These are phyloP conservation scores for Parelbella ahira DNA, from an alignment of 2,888 invertebrate genomes.

Conservation along the genomic window DNA sequence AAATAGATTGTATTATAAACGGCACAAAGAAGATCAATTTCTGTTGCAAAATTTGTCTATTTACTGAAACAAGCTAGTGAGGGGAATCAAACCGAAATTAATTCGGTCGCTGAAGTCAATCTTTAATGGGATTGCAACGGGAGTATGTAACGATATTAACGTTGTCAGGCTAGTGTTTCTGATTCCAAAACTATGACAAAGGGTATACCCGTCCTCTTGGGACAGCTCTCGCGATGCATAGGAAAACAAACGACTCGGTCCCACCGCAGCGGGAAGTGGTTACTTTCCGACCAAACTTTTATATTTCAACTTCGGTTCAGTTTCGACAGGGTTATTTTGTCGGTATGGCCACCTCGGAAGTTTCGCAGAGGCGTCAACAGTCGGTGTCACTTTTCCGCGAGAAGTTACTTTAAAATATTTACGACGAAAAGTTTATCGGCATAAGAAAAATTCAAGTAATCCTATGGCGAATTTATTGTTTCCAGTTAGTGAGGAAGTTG, in stretches of 20 bases:
- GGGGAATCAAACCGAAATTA: conserved; percentile 19
- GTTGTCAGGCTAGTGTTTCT: conserved; percentile 31
- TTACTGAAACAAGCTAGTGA: conserved; percentile 2
- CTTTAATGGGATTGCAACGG: conserved; percentile 18
- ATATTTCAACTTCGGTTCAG: conserved; percentile 63
- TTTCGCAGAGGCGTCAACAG: conserved; percentile 62
- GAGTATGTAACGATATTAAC: conserved; percentile 28
- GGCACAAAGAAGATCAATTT: neutral
- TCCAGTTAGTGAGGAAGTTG: conserved; percentile 59
- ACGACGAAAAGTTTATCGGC: conserved; percentile 60
- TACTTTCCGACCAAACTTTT: conserved; percentile 55
- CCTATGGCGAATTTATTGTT: conserved; percentile 66
- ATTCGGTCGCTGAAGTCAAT: conserved; percentile 16
- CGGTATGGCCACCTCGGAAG: conserved; percentile 57
- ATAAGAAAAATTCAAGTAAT: conserved; percentile 57
- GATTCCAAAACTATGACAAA: conserved; percentile 38
- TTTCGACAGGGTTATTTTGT: conserved; percentile 70
- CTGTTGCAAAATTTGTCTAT: neutral
- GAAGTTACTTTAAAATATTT: conserved; percentile 79
- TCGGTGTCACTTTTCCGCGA: conserved; percentile 69
- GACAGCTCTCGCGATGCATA: conserved; percentile 34
- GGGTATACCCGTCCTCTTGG: conserved; percentile 33
- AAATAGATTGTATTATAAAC: neutral
- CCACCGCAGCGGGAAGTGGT: conserved; percentile 34
- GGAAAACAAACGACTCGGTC: conserved; percentile 55